Percentiles rank a stretch among this genome's conserved stretches.
Evolutionary conservation across 1,140 invertebrate species (phyloP).

Genomic region (Chymomyza costata): DNA sequence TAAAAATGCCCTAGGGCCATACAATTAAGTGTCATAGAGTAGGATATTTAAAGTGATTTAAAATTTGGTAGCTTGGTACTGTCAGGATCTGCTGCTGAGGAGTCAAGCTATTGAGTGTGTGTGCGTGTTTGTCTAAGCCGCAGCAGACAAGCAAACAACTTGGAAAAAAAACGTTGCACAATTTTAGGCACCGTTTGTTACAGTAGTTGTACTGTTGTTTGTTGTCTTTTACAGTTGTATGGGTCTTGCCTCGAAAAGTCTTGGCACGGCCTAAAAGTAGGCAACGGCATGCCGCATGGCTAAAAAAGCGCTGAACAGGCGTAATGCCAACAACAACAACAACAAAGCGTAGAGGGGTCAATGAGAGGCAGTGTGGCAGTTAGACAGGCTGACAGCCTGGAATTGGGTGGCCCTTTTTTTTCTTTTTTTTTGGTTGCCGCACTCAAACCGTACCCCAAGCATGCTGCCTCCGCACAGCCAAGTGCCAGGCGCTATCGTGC

Average conservation of each 20-base stretch:
- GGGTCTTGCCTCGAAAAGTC: too few relatives aligned
- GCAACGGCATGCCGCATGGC: too few relatives aligned
- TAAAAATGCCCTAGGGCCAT: background rate
- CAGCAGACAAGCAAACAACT: slow-evolving; percentile 28
- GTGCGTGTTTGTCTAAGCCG: slow-evolving; percentile 1
- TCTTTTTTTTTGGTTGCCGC: slow-evolving; percentile 4
- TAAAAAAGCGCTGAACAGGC: too few relatives aligned
- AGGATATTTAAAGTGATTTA: slow-evolving; percentile 14
- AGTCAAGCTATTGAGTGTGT: background rate
- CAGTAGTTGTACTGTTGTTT: too few relatives aligned
- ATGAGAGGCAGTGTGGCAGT: too few relatives aligned
- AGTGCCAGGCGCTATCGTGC: slow-evolving; percentile 21
- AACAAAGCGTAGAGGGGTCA: too few relatives aligned
- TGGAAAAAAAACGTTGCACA: slow-evolving; percentile 36
- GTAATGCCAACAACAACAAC: too few relatives aligned
- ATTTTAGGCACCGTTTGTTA: too few relatives aligned
- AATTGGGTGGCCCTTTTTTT: too few relatives aligned
- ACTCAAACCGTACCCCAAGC: slow-evolving; percentile 1
- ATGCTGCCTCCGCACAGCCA: slow-evolving; percentile 2
- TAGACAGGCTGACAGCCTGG: background rate
- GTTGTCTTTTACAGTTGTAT: too few relatives aligned
- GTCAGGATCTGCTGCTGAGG: too few relatives aligned
- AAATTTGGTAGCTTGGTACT: too few relatives aligned
- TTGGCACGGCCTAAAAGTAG: slow-evolving; percentile 1
- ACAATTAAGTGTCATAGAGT: slow-evolving; percentile 24